phyloP scores from a whole-genome alignment of 2,113 vertebrate species.

The Verasper variegatus region DNA sequence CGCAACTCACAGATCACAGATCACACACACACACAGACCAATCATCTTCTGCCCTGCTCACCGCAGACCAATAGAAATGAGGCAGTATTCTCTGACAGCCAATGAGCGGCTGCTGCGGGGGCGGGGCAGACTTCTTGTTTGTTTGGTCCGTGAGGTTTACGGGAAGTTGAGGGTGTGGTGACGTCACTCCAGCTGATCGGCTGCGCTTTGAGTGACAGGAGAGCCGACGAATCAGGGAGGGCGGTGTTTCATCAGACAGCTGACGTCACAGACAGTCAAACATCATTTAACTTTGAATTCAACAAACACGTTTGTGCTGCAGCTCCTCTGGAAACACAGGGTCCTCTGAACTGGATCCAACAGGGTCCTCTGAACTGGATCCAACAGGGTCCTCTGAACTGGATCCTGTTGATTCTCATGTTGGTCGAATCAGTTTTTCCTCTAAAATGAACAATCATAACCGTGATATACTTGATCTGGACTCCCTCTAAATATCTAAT shows the following conservation, averaged over 20 bases:
- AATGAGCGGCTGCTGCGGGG: constrained; percentile 24
- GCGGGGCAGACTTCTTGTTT: constrained; percentile 41
- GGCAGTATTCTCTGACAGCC: background rate
- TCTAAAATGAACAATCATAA: no score
- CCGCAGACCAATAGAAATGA: constrained; percentile 4
- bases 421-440: no score
- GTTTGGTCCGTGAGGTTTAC: constrained; percentile 34
- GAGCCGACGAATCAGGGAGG: constrained; percentile 52
- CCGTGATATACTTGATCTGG: no score
- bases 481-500: no score
- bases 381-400: no score
- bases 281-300: background rate
- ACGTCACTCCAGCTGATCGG: constrained; percentile 63
- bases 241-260: background rate
- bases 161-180: constrained; percentile 44
- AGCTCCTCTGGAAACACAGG: no score
- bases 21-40: constrained; percentile 31
- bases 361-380: no score
- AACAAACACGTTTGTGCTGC: no score
- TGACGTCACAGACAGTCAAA: constrained; percentile 5
- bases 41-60: constrained; percentile 10
- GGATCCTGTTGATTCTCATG: no score
- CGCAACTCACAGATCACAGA: no score
- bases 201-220: constrained; percentile 53
- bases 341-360: no score